Conservation (phyloP, 1,140 invertebrate species). For the Pararge aegeria region DNA sequence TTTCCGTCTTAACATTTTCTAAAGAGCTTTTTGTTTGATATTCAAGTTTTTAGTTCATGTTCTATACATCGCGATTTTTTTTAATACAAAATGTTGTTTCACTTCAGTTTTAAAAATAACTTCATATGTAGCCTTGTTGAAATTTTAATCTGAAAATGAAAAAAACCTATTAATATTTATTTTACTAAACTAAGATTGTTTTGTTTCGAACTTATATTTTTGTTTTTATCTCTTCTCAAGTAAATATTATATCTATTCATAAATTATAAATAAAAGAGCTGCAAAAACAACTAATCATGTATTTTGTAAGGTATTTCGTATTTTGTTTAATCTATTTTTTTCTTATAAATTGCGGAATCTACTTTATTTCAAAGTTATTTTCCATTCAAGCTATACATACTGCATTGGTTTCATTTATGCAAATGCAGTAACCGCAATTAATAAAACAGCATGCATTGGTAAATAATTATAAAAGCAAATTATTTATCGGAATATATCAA, state of each 20-base stretch:
- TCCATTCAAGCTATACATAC: not conserved
- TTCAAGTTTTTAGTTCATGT: constrained; percentile 38
- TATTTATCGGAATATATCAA: not conserved
- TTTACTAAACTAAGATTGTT: no score
- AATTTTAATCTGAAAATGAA: no score
- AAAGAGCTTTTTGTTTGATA: constrained; percentile 48
- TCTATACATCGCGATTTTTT: not conserved
- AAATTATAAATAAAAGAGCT: no score
- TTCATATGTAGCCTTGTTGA: no score
- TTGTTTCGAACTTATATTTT: no score
- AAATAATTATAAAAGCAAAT: not conserved
- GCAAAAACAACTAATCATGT: no score
- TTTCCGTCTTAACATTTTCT: constrained; percentile 41
- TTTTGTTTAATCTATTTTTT: no score
- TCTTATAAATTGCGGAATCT: not conserved
- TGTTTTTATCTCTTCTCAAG: no score
- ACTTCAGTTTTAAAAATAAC: no score
- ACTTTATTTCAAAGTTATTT: not conserved
- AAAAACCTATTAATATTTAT: no score
- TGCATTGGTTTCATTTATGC: constrained; percentile 9
- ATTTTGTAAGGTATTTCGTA: no score
- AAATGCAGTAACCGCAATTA: constrained; percentile 9
- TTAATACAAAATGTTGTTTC: not conserved
- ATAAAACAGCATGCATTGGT: not conserved
- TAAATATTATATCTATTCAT: no score